phyloP scores from a whole-genome alignment of 92 coral and sea anemone species.

The Parazoanthus atlanticus region DNA sequence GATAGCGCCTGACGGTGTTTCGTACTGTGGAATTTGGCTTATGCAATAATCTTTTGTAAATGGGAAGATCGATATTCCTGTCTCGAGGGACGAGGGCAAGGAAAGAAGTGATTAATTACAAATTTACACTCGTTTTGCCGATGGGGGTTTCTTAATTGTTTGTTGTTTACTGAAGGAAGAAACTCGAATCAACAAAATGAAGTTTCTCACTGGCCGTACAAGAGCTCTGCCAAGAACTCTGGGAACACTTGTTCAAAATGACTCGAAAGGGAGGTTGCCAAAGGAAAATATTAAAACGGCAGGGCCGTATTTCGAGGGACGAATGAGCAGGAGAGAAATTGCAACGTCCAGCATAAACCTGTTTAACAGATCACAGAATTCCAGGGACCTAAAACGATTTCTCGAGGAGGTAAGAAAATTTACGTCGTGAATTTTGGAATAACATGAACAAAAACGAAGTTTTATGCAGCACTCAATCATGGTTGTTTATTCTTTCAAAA shows the following conservation, averaged over 20 bases:
- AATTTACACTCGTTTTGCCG: background rate
- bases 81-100: background rate
- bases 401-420: slow-evolving; percentile 80
- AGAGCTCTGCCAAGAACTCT: slow-evolving; percentile 37
- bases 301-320: slow-evolving; percentile 30
- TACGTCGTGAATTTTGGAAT: background rate
- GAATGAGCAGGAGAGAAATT: slow-evolving; percentile 17
- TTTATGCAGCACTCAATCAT: too few relatives aligned
- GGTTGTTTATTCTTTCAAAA: too few relatives aligned
- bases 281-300: slow-evolving; percentile 12
- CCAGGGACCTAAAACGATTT: slow-evolving; percentile 78
- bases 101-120: background rate
- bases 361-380: slow-evolving; percentile 41
- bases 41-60: background rate
- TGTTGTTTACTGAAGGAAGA: background rate
- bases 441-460: background rate
- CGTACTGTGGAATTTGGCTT: slow-evolving; percentile 17
- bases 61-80: background rate
- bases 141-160: background rate
- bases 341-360: slow-evolving; percentile 46
- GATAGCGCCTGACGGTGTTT: too few relatives aligned
- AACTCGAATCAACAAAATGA: slow-evolving; percentile 2
- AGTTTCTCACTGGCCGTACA: slow-evolving; percentile 37
- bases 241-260: slow-evolving; percentile 37
- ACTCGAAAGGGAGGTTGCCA: slow-evolving; percentile 31